These are phyloP conservation scores for Augochlorella aurata DNA, from an alignment of 2,888 invertebrate species.

Conservation along the genomic window DNA sequence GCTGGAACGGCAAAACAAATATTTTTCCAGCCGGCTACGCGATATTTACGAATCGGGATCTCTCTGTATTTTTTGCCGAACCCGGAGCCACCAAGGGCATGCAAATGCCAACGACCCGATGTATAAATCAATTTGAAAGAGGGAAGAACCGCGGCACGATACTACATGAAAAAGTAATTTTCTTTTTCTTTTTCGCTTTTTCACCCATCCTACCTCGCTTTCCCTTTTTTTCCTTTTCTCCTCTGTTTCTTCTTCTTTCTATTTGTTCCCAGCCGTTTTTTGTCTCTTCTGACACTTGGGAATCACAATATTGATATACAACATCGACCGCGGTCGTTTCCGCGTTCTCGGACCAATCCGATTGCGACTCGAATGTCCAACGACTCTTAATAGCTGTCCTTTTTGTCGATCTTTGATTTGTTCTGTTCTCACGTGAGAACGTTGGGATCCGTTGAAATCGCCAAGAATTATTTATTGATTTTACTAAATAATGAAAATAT, in stretches of 20 bases:
- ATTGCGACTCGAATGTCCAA: not conserved
- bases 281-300: not conserved
- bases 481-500: too few relatives aligned
- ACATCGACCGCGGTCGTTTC: not conserved
- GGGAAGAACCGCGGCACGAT: not conserved
- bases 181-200: not conserved
- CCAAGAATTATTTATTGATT: too few relatives aligned
- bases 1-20: constrained; percentile 30
- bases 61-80: constrained; percentile 4
- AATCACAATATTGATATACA: constrained; percentile 23
- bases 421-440: too few relatives aligned
- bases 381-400: not conserved
- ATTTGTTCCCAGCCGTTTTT: too few relatives aligned
- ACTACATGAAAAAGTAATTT: constrained; percentile 23
- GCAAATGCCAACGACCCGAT: constrained; percentile 2
- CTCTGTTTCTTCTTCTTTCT: not conserved
- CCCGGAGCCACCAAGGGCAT: not conserved
- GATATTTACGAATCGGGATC: constrained; percentile 35
- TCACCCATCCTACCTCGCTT: too few relatives aligned
- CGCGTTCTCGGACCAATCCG: not conserved
- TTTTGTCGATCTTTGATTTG: too few relatives aligned
- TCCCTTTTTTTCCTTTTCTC: too few relatives aligned
- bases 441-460: too few relatives aligned
- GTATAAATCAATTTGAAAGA: constrained; percentile 19
- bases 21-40: constrained; percentile 23